Evolutionary conservation across 2,888 invertebrate genomes (phyloP), one percentile per base, ranked within the genome.

Genomic region (Lordiphosa fenestrarum): DNA sequence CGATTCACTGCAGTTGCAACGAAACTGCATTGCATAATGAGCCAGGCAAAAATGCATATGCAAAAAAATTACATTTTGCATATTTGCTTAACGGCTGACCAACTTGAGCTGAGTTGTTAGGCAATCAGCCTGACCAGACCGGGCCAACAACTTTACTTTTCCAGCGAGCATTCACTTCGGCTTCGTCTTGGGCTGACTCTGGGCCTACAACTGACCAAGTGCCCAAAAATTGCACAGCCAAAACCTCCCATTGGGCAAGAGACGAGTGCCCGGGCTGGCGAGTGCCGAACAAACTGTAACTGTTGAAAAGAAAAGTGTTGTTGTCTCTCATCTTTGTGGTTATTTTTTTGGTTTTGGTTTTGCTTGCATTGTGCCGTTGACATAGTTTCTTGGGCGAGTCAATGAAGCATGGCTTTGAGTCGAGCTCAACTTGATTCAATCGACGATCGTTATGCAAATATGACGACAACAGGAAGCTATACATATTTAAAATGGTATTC

Each of bases 251-350:
- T 72, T 72, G 72, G 65, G 59, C 59, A 76, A 76, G 70, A 70
- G 63, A 48, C 69, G 52, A 58, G 46, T 66, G 53, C 35, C 7
- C 41, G n/a, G 9, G 33, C 41, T 23, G 42, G 50, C 35, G n/a
- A 58, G 44, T 39, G 36, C 42, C 39, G 52, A 48, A 47, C 69
- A 56, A 69, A 47, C 53, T 53, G 42, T 49, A 38, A 53, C 49
- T 64, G 68, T 69, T 62, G 62, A 72, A 77, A 73, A 68, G 72
- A 72, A 72, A 70, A 74, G 64, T 74, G 59, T 74, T 66, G 56
- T 66, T 63, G 44, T 55, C 50, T 52, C 54, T 41, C 39, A 39
- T 52, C 33, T 33, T 51, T 33, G 38, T 63, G 2, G 25, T 25
- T 25, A 6, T 63, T 55, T 64, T 63, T 55, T 64, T 60, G 59